Base-by-base conservation (phyloP, 64 coral and sea anemone species). In the Acropora yongei region DNA sequence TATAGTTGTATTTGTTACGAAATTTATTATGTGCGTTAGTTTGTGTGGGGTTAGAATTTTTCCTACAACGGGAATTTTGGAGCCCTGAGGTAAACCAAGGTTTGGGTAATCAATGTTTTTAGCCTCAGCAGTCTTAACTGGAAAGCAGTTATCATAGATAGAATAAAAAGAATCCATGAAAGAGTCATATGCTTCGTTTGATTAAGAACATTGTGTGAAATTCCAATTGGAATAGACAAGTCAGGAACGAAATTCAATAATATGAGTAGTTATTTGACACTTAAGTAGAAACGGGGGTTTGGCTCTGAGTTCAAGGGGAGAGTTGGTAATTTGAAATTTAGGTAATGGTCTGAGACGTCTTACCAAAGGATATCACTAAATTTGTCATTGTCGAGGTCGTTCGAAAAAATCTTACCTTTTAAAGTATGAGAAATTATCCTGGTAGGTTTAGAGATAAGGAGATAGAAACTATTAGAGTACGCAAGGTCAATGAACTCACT, bases 271-370 rank as follows among this genome's bases (percentile, higher is more conserved):
- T n/a, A n/a, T n/a, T n/a, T n/a, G n/a, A n/a, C n/a, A n/a, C n/a
- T n/a, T n/a, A n/a, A n/a, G n/a, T n/a, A n/a, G n/a, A n/a, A n/a
- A n/a, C n/a, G n/a, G n/a, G n/a, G n/a, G n/a, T n/a, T n/a, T n/a
- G n/a, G n/a, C n/a, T n/a, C n/a, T n/a, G n/a, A n/a, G n/a, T n/a
- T n/a, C n/a, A n/a, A n/a, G n/a, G n/a, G n/a, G n/a, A n/a, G n/a
- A n/a, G n/a, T n/a, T n/a, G n/a, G n/a, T n/a, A n/a, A n/a, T n/a
- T n/a, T n/a, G 61, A 50, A 50, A 51, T 44, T 55, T 49, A 10
- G 79, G 82, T 65, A 85, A n/a, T 85, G 49, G 57, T 85, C 82
- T 13, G 82, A 85, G 19, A 85, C 42, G 20, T 85, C 82, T 30
- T 3, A 20, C 41, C 30, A 85, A 67, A 65, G 4, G 5, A 65